A percentile compares a stretch with the other conserved stretches of the same genome.
These are phyloP conservation scores for Cheilosia vernalis DNA, from an alignment of 2,888 invertebrate genomes.

Conservation along the genomic window DNA sequence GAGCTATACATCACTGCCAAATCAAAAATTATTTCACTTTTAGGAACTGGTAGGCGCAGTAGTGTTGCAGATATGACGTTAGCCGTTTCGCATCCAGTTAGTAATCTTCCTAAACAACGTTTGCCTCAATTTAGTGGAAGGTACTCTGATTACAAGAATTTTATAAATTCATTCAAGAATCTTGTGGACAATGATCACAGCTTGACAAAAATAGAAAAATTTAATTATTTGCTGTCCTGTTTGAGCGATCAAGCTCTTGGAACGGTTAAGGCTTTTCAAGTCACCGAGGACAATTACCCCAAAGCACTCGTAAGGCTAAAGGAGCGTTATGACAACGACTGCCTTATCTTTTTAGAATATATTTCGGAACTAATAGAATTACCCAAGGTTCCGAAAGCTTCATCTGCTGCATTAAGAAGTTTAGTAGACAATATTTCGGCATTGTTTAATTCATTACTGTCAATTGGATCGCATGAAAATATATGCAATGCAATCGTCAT, in stretches of 20 bases:
- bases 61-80: conserved; percentile 3
- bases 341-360: conserved; percentile 31
- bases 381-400: conserved; percentile 12
- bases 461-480: conserved; percentile 37
- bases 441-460: conserved; percentile 4
- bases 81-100: background rate
- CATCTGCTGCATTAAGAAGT: background rate
- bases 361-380: conserved; percentile 8
- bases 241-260: conserved; percentile 28
- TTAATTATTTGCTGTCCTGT: conserved; percentile 29
- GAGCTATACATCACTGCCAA: conserved; percentile 15
- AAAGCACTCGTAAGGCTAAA: conserved; percentile 24
- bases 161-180: background rate
- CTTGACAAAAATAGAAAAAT: conserved; percentile 25
- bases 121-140: conserved; percentile 31
- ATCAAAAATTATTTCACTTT: conserved; percentile 13
- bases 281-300: conserved; percentile 33
- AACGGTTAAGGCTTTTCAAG: conserved; percentile 3
- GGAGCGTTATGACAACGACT: conserved; percentile 43
- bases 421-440: conserved; percentile 26
- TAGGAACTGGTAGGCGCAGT: conserved; percentile 5
- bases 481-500: conserved; percentile 40
- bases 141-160: conserved; percentile 47
- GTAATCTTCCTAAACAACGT: conserved; percentile 11
- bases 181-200: conserved; percentile 12